Evolutionary conservation across 2,888 invertebrate species (phyloP).

Genomic region (Gymnosoma rotundatum): DNA sequence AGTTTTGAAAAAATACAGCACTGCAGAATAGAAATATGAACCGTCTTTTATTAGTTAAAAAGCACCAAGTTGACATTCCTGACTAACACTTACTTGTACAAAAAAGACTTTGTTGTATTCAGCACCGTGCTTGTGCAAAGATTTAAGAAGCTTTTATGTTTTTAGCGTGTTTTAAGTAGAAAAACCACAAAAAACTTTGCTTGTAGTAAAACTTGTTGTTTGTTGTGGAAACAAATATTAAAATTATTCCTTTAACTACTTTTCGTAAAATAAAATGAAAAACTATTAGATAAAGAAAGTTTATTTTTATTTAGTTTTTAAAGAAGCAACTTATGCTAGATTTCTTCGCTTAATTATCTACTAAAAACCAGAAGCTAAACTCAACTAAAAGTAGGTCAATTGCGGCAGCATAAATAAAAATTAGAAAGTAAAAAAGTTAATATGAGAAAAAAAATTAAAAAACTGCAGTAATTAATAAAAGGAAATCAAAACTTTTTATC

Average conservation of each 20-base stretch:
- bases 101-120: not conserved
- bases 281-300: slow-evolving; percentile 23
- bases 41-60: too few relatives aligned
- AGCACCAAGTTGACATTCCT: too few relatives aligned
- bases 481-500: not conserved
- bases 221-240: too few relatives aligned
- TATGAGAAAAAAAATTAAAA: slow-evolving; percentile 46
- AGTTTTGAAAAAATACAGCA: too few relatives aligned
- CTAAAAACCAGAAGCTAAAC: slow-evolving; percentile 1
- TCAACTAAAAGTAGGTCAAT: slow-evolving; percentile 59
- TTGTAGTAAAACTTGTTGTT: slow-evolving; percentile 10
- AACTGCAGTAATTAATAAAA: slow-evolving; percentile 55
- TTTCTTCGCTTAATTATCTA: slow-evolving; percentile 39
- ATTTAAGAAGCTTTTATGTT: slow-evolving; percentile 6
- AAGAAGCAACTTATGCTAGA: slow-evolving; percentile 16
- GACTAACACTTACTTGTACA: not conserved
- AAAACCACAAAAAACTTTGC: slow-evolving; percentile 29
- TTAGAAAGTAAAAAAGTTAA: not conserved
- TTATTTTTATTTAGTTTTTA: slow-evolving; percentile 12
- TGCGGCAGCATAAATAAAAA: slow-evolving; percentile 48
- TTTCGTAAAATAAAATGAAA: slow-evolving; percentile 12
- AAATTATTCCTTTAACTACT: too few relatives aligned
- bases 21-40: too few relatives aligned
- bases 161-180: slow-evolving; percentile 3
- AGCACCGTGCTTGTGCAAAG: not conserved